Evolutionary conservation across 2,113 vertebrate species (phyloP).

Genomic region (Bubalus kerabau): DNA sequence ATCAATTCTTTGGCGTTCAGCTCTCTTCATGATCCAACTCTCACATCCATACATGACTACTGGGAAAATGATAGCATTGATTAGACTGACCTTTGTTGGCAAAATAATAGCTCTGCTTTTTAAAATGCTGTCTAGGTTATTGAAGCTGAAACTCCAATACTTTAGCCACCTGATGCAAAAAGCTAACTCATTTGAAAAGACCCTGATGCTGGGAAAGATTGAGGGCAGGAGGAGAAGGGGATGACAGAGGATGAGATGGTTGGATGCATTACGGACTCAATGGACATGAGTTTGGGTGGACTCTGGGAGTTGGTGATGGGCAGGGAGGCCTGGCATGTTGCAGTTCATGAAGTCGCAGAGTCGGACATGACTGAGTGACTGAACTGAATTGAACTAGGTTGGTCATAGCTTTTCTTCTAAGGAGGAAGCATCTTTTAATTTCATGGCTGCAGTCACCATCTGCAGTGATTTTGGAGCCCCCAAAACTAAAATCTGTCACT

Average conservation of each 20-base stretch:
- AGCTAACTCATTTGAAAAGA: too few relatives aligned
- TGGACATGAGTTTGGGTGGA: too few relatives aligned
- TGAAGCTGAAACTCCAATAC: too few relatives aligned
- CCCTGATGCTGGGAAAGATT: too few relatives aligned
- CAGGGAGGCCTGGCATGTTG: too few relatives aligned
- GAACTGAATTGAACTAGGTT: neutral
- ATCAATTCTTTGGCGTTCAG: neutral
- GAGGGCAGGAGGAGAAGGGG: too few relatives aligned
- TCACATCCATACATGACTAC: neutral
- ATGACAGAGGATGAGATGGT: too few relatives aligned
- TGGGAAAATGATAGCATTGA: neutral
- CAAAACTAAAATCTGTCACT: neutral
- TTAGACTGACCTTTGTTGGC: rapidly evolving
- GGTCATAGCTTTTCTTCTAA: neutral
- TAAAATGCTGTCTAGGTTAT: neutral
- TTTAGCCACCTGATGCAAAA: too few relatives aligned
- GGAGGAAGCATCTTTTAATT: neutral
- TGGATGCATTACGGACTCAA: too few relatives aligned
- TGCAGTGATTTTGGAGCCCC: neutral
- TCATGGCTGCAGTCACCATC: neutral
- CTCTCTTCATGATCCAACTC: neutral
- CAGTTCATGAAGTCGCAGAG: too few relatives aligned
- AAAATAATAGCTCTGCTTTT: neutral
- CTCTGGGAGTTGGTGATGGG: too few relatives aligned
- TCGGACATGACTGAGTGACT: too few relatives aligned